phyloP scores from a whole-genome alignment of 1,140 invertebrate species.

The Mylabris phalerata region DNA sequence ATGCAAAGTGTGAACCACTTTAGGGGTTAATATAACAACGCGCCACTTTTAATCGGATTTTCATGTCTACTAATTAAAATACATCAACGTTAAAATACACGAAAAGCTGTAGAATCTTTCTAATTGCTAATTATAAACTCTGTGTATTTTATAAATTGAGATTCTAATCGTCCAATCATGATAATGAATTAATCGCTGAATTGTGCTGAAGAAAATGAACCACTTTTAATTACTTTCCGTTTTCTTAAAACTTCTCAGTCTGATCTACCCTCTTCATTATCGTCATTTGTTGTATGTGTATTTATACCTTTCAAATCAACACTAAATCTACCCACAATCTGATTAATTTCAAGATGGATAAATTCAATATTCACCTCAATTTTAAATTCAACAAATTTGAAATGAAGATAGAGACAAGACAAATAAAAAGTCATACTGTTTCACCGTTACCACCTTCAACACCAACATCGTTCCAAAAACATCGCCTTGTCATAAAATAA shows the following conservation, averaged over 20 bases:
- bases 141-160: slow-evolving; percentile 44
- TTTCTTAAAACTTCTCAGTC: slow-evolving; percentile 28
- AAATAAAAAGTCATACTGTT: no score
- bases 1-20: slow-evolving; percentile 37
- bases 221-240: slow-evolving; percentile 37
- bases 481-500: slow-evolving; percentile 26
- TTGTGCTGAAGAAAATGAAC: slow-evolving; percentile 33
- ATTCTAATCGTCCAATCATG: slow-evolving; percentile 42
- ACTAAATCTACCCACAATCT: background rate
- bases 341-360: no score
- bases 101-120: slow-evolving; percentile 33
- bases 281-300: background rate
- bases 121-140: slow-evolving; percentile 42
- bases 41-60: slow-evolving; percentile 39
- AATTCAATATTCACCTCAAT: no score
- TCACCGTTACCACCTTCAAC: no score
- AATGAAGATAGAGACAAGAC: no score
- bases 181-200: slow-evolving; percentile 42
- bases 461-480: slow-evolving; percentile 4
- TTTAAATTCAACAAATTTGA: no score
- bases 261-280: background rate
- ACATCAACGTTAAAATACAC: slow-evolving; percentile 33
- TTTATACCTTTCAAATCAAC: background rate
- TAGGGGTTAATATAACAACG: slow-evolving; percentile 35
- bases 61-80: slow-evolving; percentile 39